Conservation (phyloP, 2,113 vertebrate genomes). For the Alligator mississippiensis region DNA sequence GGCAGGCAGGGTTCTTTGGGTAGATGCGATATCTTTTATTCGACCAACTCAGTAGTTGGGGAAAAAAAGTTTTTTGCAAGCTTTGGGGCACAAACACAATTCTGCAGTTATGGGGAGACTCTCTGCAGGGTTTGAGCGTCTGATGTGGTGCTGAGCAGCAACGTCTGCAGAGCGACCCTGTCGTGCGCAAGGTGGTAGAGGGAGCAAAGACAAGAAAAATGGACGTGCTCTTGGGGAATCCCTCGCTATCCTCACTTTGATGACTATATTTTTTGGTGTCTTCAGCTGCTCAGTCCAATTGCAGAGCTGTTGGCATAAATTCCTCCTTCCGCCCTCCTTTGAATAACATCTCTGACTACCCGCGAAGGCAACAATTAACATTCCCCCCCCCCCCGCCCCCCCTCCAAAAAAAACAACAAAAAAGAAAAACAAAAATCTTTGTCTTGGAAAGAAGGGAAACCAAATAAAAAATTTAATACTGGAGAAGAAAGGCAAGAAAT, state of each 20-base stretch:
- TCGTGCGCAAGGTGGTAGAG: not conserved
- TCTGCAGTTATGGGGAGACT: not conserved
- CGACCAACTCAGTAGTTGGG: too few species aligned
- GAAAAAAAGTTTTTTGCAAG: too few species aligned
- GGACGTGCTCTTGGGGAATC: constrained; percentile 39
- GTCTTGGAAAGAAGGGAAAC: constrained; percentile 67
- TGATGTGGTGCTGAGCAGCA: not conserved
- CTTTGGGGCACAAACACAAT: too few species aligned
- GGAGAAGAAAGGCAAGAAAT: constrained; percentile 70
- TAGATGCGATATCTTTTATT: too few species aligned
- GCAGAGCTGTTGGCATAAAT: not conserved
- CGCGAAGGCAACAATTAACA: constrained; percentile 40
- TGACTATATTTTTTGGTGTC: not conserved
- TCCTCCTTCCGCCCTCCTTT: constrained; percentile 9
- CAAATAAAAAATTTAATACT: constrained; percentile 68
- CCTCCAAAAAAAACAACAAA: not conserved
- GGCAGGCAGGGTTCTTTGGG: too few species aligned
- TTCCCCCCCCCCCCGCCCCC: not conserved
- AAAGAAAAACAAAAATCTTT: not conserved
- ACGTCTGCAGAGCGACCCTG: not conserved
- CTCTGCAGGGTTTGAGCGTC: not conserved
- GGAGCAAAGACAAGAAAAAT: not conserved
- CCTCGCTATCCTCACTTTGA: not conserved
- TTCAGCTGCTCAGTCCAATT: not conserved
- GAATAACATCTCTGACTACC: constrained; percentile 23